Conservation (phyloP, 2,113 vertebrate species). For the Megaptera novaeangliae region DNA sequence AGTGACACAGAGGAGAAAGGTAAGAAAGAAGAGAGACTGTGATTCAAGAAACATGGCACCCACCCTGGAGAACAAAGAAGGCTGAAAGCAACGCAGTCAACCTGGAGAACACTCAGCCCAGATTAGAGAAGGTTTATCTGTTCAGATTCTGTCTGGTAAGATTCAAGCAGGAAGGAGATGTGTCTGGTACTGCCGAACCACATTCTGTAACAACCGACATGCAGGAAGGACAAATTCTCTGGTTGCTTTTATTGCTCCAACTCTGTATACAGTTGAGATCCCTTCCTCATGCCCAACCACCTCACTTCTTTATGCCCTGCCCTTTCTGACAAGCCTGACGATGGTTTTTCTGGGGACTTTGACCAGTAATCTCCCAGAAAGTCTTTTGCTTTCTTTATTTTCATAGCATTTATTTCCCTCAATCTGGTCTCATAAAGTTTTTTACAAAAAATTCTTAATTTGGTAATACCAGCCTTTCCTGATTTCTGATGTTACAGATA, state of each 20-base stretch:
- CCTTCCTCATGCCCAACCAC: rapidly evolving
- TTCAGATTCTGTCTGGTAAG: neutral
- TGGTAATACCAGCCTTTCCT: neutral
- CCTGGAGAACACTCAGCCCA: too few species aligned
- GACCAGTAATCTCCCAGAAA: neutral
- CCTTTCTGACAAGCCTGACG: neutral
- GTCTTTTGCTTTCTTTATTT: neutral
- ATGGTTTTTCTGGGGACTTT: neutral
- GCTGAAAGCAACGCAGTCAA: neutral
- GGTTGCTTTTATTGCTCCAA: neutral
- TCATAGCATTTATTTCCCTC: neutral
- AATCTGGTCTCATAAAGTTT: neutral
- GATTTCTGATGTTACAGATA: neutral
- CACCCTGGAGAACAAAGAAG: neutral
- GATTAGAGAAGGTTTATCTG: neutral
- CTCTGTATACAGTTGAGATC: neutral
- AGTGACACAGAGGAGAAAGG: neutral
- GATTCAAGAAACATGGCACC: neutral
- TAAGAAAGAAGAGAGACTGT: neutral
- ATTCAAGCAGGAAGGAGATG: neutral
- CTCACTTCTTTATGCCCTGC: neutral
- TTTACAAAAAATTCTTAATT: neutral
- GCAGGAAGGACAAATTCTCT: neutral
- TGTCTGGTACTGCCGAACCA: neutral
- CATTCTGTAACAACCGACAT: rapidly evolving